Percentiles rank a stretch among this genome's conserved stretches.
These are phyloP conservation scores for Lamprologus tigripictilis DNA, from an alignment of 2,113 vertebrate species.

Conservation along the genomic window DNA sequence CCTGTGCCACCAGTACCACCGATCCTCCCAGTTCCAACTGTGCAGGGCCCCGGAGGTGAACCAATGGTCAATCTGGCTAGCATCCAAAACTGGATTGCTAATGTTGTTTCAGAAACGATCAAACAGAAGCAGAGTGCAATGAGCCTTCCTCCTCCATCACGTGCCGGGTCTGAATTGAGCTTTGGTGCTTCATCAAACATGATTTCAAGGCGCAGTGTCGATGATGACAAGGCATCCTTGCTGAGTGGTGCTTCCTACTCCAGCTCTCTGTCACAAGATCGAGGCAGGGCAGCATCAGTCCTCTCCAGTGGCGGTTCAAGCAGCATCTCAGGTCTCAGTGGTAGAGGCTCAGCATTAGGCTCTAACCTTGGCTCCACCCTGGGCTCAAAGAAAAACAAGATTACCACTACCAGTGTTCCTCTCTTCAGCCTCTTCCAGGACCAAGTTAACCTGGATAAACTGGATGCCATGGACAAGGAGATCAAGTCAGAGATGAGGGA, in stretches of 20 bases:
- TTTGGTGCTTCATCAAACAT: slow-evolving; percentile 44
- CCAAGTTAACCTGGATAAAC: slow-evolving; percentile 80
- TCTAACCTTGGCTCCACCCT: slow-evolving; percentile 6
- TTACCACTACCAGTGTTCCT: slow-evolving; percentile 83
- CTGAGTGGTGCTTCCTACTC: slow-evolving; percentile 68
- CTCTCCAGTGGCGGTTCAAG: slow-evolving; percentile 58
- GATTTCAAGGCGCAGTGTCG: slow-evolving; percentile 40
- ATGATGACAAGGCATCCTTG: slow-evolving; percentile 78
- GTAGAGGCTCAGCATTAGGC: background rate
- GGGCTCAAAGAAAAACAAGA: slow-evolving; percentile 59
- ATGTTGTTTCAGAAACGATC: slow-evolving; percentile 86
- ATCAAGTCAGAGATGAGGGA: slow-evolving; percentile 81
- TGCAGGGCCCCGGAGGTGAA: slow-evolving; percentile 75
- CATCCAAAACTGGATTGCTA: slow-evolving; percentile 95
- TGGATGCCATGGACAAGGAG: slow-evolving; percentile 83
- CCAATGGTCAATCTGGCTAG: slow-evolving; percentile 82
- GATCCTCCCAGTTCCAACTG: slow-evolving; percentile 59
- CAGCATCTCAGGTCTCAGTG: slow-evolving; percentile 34
- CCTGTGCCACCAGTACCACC: slow-evolving; percentile 1
- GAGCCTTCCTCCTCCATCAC: slow-evolving; percentile 66
- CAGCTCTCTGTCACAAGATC: slow-evolving; percentile 37
- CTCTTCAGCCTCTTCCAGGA: slow-evolving; percentile 90
- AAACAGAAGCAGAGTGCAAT: slow-evolving; percentile 89
- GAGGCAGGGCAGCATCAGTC: slow-evolving; percentile 50
- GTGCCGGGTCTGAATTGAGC: slow-evolving; percentile 59